Base-by-base conservation (phyloP, 2,113 vertebrate genomes). In the Tonatia bakeri region DNA sequence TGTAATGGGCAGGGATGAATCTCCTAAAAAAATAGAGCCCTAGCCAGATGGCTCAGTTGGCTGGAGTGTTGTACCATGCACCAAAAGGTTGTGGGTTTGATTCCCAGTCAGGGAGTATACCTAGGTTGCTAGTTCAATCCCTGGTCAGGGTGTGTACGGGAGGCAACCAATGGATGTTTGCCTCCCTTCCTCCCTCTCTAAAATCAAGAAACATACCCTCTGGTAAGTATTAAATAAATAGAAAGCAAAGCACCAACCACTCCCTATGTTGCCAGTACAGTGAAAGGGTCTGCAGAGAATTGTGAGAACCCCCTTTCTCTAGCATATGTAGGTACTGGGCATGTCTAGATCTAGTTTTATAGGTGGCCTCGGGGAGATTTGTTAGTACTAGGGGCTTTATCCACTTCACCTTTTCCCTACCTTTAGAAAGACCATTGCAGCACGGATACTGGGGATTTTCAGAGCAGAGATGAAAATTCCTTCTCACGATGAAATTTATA, bases 401-500 rank as follows among this genome's bases (percentile, higher is more conserved):
- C 26, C 3, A 64, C 33, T 33, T 70, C 5, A 65, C 40, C 3
- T 64, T 69, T 47, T 8, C 14, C 52, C 19, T 31, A 67, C 67
- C 50, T 94, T 79, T 87, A 38, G 19, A 86, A 91, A 95, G 73
- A 59, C 47, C 33, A 67, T n/a, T 54, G 24, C 28, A 33, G 31
- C 85, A 88, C 16, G 73, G 70, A 87, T 26, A 82, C 22, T 40
- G 61, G 43, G 40, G 73, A 59, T 16, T 67, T 86, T 76, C 69
- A 91, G 50, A 87, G 61, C n/a, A 94, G 36, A 96, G 22, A 93
- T 38, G 59, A 96, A 96, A 95, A 90, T 73, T 91, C 69, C 92
- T 81, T 67, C 67, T 40, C 3, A n/a, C 61, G 75, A 96, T 96
- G 59, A 92, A 96, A 96, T 96, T 92, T 26, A 72, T 75, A 97